These are phyloP conservation scores for Fopius arisanus DNA, from an alignment of 1,140 invertebrate species.

Conservation along the genomic window DNA sequence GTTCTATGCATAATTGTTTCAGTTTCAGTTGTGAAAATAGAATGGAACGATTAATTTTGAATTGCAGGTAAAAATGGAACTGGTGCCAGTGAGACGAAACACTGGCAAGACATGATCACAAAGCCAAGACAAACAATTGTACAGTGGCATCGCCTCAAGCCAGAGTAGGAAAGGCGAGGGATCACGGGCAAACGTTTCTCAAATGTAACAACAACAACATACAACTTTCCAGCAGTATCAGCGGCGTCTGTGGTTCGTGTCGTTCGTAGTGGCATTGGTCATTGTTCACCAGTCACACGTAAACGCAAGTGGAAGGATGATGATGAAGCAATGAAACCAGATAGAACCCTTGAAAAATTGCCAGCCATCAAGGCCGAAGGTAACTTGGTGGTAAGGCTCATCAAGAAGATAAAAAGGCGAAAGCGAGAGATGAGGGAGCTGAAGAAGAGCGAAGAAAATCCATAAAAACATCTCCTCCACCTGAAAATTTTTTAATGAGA, in stretches of 20 bases:
- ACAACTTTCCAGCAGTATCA: neutral
- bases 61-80: conserved; percentile 89
- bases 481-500: neutral
- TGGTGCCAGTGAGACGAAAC: conserved; percentile 90
- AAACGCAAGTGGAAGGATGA: neutral
- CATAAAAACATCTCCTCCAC: neutral
- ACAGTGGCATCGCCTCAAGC: conserved; percentile 90
- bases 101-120: conserved; percentile 96
- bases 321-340: neutral
- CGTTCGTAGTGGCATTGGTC: neutral
- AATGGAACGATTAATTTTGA: neutral
- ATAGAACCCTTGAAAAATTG: conserved; percentile 6
- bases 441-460: neutral
- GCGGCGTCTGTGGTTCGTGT: neutral
- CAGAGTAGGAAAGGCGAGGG: conserved; percentile 71
- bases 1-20: no score
- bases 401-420: neutral
- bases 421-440: neutral
- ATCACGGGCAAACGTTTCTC: conserved; percentile 3
- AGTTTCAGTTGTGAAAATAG: no score
- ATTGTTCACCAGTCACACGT: neutral
- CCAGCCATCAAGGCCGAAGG: neutral
- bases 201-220: conserved; percentile 11
- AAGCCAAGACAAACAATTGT: conserved; percentile 92
- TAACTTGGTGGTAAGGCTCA: neutral